Evolutionary conservation across 2,888 invertebrate species (phyloP).

Genomic region (Aphodius sticticus): DNA sequence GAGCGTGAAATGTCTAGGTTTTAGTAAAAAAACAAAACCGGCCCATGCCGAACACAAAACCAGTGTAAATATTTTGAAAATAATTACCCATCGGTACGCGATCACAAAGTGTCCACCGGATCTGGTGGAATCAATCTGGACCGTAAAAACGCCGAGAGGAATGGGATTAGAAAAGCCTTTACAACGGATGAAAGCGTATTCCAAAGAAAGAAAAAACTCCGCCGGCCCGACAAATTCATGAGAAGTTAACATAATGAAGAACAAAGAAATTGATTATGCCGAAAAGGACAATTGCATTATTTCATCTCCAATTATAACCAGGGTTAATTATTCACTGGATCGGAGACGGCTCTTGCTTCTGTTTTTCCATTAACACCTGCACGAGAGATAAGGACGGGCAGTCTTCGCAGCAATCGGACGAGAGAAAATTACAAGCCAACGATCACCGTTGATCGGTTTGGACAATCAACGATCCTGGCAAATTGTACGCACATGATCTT

Average conservation of each 20-base stretch:
- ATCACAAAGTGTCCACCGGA: slow-evolving; percentile 13
- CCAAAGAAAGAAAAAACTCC: not conserved
- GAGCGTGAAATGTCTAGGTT: slow-evolving; percentile 18
- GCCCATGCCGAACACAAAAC: slow-evolving; percentile 15
- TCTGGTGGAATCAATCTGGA: slow-evolving; percentile 14
- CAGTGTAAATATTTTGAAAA: slow-evolving; percentile 26
- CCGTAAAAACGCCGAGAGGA: slow-evolving; percentile 21
- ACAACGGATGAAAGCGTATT: not conserved
- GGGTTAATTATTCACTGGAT: slow-evolving; percentile 12
- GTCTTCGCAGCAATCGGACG: slow-evolving; percentile 9
- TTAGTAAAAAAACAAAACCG: slow-evolving; percentile 20
- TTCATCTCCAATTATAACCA: slow-evolving; percentile 30
- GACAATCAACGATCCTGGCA: slow-evolving; percentile 26
- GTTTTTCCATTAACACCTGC: slow-evolving; percentile 16
- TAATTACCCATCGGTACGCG: slow-evolving; percentile 10
- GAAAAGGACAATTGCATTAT: slow-evolving; percentile 29
- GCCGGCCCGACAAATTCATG: not conserved
- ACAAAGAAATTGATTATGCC: slow-evolving; percentile 12
- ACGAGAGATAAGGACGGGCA: slow-evolving; percentile 23
- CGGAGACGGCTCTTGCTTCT: not conserved
- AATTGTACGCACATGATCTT: slow-evolving; percentile 20
- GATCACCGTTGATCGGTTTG: slow-evolving; percentile 27
- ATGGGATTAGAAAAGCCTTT: slow-evolving; percentile 20
- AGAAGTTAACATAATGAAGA: not conserved
- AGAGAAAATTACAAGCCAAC: slow-evolving; percentile 31